A percentile compares a stretch with the other conserved stretches of the same genome.
Conservation (phyloP, 23 tunicate genomes). For the Botrylloides violaceus region DNA sequence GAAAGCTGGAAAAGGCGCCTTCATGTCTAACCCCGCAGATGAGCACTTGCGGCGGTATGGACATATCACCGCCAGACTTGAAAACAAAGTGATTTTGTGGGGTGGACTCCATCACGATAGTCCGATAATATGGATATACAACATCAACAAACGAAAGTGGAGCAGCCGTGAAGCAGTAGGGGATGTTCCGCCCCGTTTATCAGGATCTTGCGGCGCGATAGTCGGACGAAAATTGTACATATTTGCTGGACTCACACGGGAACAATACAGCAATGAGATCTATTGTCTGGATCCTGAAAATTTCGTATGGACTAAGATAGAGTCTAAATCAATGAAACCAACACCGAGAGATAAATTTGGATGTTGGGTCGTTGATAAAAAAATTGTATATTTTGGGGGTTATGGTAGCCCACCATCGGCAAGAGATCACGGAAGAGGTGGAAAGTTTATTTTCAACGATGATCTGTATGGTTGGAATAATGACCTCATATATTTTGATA, state of each 20-base stretch:
- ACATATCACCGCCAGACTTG: neutral
- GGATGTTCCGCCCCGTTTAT: neutral
- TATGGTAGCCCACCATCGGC: neutral
- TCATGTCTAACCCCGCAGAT: too few species aligned
- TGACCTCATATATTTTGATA: neutral
- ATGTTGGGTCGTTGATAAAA: neutral
- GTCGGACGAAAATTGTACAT: neutral
- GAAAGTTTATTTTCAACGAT: neutral
- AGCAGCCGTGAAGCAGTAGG: neutral
- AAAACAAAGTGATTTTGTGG: neutral
- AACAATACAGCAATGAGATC: neutral
- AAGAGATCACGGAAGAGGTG: neutral
- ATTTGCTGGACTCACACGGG: neutral
- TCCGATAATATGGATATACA: neutral
- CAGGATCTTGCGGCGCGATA: neutral
- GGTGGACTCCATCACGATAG: neutral
- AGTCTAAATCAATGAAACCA: neutral
- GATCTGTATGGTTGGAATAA: neutral
- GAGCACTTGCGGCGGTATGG: neutral
- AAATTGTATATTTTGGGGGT: neutral
- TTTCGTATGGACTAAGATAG: neutral
- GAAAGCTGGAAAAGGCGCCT: neutral
- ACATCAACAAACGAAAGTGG: neutral
- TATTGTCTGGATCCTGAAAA: neutral
- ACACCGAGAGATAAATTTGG: neutral